These are phyloP conservation scores for Saccopteryx leptura DNA, from an alignment of 2,113 vertebrate genomes.

Conservation along the genomic window DNA sequence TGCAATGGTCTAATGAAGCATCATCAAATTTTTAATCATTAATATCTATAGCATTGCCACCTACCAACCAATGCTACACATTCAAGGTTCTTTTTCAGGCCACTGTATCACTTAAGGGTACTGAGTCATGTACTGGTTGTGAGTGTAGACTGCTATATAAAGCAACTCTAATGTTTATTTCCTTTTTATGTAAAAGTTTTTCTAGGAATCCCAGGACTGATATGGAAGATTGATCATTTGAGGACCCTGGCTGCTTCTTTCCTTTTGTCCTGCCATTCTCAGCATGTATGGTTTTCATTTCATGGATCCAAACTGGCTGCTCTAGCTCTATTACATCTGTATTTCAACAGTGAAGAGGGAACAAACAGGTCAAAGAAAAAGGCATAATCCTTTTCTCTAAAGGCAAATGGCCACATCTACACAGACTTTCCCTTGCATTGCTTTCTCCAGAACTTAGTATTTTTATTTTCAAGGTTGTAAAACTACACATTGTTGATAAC, in stretches of 20 bases:
- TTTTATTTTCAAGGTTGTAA: slow-evolving; percentile 44
- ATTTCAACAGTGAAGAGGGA: background rate
- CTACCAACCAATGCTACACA: background rate
- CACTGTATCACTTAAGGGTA: background rate
- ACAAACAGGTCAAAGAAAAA: background rate
- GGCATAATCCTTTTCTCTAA: background rate
- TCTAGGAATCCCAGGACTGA: background rate
- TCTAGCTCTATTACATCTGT: background rate
- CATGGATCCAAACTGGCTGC: background rate
- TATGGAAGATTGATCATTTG: background rate
- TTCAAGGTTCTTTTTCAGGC: background rate
- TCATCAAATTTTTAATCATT: background rate
- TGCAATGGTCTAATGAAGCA: background rate
- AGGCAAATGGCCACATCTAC: background rate
- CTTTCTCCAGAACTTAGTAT: background rate
- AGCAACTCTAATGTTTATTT: background rate
- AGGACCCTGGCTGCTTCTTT: background rate
- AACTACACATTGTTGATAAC: background rate
- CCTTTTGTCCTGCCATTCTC: background rate
- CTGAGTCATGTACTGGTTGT: background rate
- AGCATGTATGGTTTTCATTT: background rate
- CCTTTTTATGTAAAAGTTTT: background rate
- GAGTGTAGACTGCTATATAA: background rate
- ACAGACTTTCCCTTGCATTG: background rate
- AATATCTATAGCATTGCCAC: too few species aligned